Conservation (phyloP, 2,888 invertebrate species). For the Macrophya annulata region DNA sequence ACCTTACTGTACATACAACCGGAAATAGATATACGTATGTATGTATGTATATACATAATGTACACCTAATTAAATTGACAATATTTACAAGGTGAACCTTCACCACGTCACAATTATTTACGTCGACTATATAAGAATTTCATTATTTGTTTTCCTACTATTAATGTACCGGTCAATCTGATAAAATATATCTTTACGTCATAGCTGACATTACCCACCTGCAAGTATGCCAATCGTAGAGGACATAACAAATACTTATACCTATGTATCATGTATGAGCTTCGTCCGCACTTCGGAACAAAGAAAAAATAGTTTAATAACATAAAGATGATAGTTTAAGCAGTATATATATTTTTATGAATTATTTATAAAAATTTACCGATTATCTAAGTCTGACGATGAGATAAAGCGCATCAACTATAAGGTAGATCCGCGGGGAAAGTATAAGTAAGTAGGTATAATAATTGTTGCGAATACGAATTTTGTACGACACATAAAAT, state of each 20-base stretch:
- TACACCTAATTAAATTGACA: constrained; percentile 15
- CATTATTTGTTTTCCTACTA: constrained; percentile 17
- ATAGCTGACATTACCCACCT: constrained; percentile 22
- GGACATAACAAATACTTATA: background rate
- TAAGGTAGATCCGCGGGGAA: background rate
- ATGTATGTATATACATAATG: too few species aligned
- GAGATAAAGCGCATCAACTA: background rate
- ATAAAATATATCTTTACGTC: constrained; percentile 25
- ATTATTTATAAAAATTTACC: background rate
- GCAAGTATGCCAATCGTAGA: background rate
- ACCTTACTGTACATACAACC: background rate
- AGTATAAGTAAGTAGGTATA: background rate
- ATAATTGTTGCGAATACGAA: background rate
- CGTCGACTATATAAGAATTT: constrained; percentile 15
- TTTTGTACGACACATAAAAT: background rate
- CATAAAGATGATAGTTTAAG: constrained; percentile 2
- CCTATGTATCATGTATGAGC: background rate
- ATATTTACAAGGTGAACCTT: constrained; percentile 17
- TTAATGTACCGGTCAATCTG: background rate
- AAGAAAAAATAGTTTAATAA: background rate
- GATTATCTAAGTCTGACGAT: background rate
- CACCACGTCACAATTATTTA: background rate
- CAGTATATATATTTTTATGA: background rate
- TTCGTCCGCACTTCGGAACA: background rate
- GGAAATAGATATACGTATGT: background rate